Base-by-base conservation (phyloP, 2,113 vertebrate genomes). In the Chlamydotis undulata region DNA sequence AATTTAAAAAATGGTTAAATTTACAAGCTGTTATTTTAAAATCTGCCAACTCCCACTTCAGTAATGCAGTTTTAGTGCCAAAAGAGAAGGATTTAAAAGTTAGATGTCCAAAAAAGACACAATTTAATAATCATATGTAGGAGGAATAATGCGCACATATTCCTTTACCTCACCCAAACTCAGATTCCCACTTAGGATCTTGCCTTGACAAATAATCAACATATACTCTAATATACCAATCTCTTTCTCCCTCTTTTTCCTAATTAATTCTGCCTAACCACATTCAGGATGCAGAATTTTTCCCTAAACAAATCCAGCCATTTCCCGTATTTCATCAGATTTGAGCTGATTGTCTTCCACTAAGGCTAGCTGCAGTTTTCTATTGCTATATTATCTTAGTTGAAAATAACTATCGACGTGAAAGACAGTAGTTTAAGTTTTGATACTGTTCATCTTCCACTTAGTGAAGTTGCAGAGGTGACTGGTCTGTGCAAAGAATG, bases 1-100 rank as follows among this genome's bases (percentile, higher is more conserved):
- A 55, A 67, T 89, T 86, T 83, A 33, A 83, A 80, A 83, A 14
- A 77, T 10, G 9, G 35, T 81, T 89, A 89, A 93, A 71, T 15
- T 89, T 78, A 78, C 12, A 3, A 91, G 37, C 49, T 84, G 81
- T 73, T 91, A 31, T 76, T 91, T 91, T 84, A 65, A 96, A 96
- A 93, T 75, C 69, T 91, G 73, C 35, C 91, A 68, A 89, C 87
- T 92, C 81, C 93, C 61, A 89, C 53, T 91, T 69, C 67, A 94
- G 87, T 76, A 93, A 96, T 93, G 93, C 31, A 71, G 29, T 35
- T 69, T 57, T 41, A 73, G n/a, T 65, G 81, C 83, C 94, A 93
- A 89, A 91, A 82, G 43, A 79, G 76, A 89, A 75, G 41, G 39
- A 91, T 87, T 95, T 87, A 82, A 82, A 82, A 39, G 22, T 79